phyloP scores from a whole-genome alignment of 2,888 invertebrate genomes.

The Pterostichus niger region DNA sequence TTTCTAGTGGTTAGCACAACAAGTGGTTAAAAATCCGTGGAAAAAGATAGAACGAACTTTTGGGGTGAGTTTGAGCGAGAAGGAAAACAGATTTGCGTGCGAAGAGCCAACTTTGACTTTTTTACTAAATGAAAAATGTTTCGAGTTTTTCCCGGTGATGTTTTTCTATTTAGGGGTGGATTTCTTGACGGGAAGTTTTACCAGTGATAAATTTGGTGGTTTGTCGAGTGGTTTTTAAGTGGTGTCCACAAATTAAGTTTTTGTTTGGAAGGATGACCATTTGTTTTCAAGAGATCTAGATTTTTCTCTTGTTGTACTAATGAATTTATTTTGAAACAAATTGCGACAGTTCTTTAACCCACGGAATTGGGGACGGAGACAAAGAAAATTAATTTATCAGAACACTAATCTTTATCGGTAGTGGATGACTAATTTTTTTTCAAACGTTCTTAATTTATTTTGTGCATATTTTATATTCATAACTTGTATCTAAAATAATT shows the following conservation, averaged over 20 bases:
- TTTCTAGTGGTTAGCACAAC: conserved; percentile 60
- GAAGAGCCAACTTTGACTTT: conserved; percentile 1
- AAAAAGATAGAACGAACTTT: conserved; percentile 41
- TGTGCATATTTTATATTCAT: too few species aligned
- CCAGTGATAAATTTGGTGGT: conserved; percentile 32
- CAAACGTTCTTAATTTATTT: too few species aligned
- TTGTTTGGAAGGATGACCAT: conserved; percentile 22
- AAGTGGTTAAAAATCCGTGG: conserved; percentile 59
- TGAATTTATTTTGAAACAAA: too few species aligned
- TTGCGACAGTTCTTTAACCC: too few species aligned
- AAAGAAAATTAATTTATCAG: too few species aligned
- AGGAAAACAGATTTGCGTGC: conserved; percentile 6
- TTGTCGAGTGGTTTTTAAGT: conserved; percentile 64
- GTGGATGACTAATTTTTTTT: too few species aligned
- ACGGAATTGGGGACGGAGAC: too few species aligned
- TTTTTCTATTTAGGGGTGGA: background rate
- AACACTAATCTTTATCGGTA: too few species aligned
- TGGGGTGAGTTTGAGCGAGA: background rate
- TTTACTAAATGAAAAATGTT: conserved; percentile 50
- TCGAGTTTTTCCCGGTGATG: conserved; percentile 10
- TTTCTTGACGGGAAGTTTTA: conserved; percentile 1
- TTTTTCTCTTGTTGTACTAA: too few species aligned
- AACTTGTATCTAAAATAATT: too few species aligned
- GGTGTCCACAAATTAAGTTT: conserved; percentile 64
- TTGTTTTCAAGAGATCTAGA: background rate